phyloP scores from a whole-genome alignment of 1,140 invertebrate species.

The Dendroctonus valens region DNA sequence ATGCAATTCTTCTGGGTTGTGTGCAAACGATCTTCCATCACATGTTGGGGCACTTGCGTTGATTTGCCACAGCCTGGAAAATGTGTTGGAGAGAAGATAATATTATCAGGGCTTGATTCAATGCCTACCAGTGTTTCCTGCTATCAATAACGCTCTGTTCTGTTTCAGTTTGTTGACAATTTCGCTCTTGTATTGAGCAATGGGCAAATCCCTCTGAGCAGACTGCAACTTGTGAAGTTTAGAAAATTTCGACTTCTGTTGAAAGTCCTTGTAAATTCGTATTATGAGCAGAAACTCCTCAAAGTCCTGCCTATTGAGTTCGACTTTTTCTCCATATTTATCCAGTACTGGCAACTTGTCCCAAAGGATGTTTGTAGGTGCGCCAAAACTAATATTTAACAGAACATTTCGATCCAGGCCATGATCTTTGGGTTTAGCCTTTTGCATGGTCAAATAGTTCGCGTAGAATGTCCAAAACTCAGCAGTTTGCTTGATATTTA shows the following conservation, averaged over 20 bases:
- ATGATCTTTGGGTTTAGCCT: constrained; percentile 36
- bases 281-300: constrained; percentile 68
- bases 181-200: constrained; percentile 67
- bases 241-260: constrained; percentile 85
- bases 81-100: neutral
- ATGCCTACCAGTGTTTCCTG: constrained; percentile 75
- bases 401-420: constrained; percentile 39
- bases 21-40: constrained; percentile 92
- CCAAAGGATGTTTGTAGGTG: constrained; percentile 48
- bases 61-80: constrained; percentile 88
- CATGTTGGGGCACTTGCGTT: constrained; percentile 91
- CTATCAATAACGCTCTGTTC: constrained; percentile 44
- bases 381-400: constrained; percentile 41
- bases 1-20: constrained; percentile 93
- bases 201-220: constrained; percentile 82
- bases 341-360: constrained; percentile 52
- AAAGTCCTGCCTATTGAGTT: constrained; percentile 53
- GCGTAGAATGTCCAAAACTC: constrained; percentile 73
- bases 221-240: constrained; percentile 81
- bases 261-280: constrained; percentile 83
- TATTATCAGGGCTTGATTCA: neutral
- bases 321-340: constrained; percentile 53
- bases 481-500: constrained; percentile 58
- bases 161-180: constrained; percentile 53
- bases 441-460: constrained; percentile 61